Evolutionary conservation across 2,113 vertebrate species (phyloP), one percentile per base, ranked within the genome.

Genomic region (Halcyon senegalensis): DNA sequence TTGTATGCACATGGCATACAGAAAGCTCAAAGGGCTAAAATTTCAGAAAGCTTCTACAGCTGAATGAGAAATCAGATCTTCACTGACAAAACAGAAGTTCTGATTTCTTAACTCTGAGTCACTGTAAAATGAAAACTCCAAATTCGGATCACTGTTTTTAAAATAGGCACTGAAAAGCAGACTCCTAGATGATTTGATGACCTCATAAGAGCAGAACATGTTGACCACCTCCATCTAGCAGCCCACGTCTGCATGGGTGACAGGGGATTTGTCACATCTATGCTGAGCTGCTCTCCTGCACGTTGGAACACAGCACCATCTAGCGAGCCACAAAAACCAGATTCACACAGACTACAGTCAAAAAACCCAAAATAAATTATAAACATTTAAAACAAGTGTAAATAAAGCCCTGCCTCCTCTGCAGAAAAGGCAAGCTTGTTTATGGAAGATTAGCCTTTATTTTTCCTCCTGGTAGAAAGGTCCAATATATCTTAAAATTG

Each of bases 281-380:
- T 13, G 66, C 46, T 1, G 55, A n/a, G 44, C 80, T 56, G 25
- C 21, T 46, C 31, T 12, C 20, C 81, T 35, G 84, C 86, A 14
- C 5, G 8, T 91, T 92, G 94, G 68, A 89, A 85, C 81, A 85
- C 51, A 96, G 95, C 97, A 92, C 97, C 97, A 97, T 66, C 98
- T 98, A 96, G 98, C 25, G 97, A 97, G 14, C 4, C 69, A 33
- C 19, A 23, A 13, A 55, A 30, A 11, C 2, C 3, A 2, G 8
- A 4, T 7, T 28, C 16, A 3, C 21, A 6, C 27, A 31, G 19
- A 11, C 11, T 5, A 5, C 0, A 0, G 3, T 3, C 23, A 19
- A 4, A 83, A 68, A 44, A n/a, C 3, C 2, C 3, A 5, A 10
- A 18, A 13, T 11, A 74, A 56, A 46, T 10, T 10, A 37, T 2